Percentiles rank a stretch among this genome's conserved stretches.
These are phyloP conservation scores for Microtus richardsoni DNA, from an alignment of 2,113 vertebrate genomes.

Conservation along the genomic window DNA sequence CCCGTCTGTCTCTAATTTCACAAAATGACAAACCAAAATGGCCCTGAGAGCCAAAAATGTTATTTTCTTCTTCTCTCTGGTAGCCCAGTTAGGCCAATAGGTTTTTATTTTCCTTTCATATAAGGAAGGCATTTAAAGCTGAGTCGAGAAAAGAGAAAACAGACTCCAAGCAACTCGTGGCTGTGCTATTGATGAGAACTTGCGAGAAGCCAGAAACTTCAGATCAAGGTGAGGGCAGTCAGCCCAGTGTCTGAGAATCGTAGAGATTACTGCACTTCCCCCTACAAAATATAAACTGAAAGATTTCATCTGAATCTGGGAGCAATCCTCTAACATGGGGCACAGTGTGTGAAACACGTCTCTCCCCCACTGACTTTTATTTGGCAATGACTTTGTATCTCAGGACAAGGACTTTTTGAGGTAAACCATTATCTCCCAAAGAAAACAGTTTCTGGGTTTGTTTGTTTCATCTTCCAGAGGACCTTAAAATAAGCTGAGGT, in stretches of 20 bases:
- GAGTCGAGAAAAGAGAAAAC: background rate
- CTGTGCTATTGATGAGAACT: background rate
- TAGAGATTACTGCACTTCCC: background rate
- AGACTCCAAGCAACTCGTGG: background rate
- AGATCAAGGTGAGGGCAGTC: background rate
- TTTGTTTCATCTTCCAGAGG: background rate
- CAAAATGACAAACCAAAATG: slow-evolving; percentile 56
- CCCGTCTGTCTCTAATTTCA: slow-evolving; percentile 75
- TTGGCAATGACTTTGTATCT: background rate
- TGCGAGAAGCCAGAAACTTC: background rate
- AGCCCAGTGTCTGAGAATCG: background rate
- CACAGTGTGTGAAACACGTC: background rate
- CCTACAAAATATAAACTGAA: background rate
- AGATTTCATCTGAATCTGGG: background rate
- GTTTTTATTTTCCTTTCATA: slow-evolving; percentile 10
- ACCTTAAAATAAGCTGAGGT: background rate
- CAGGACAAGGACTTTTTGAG: background rate
- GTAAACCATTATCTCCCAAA: background rate
- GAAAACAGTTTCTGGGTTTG: background rate
- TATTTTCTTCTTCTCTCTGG: slow-evolving; percentile 15
- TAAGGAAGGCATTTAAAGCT: background rate
- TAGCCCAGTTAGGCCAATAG: background rate
- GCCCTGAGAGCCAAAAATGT: background rate
- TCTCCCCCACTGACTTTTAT: background rate
- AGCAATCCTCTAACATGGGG: background rate